phyloP scores from a whole-genome alignment of 1,140 invertebrate species.

The Drosophila sproati region DNA sequence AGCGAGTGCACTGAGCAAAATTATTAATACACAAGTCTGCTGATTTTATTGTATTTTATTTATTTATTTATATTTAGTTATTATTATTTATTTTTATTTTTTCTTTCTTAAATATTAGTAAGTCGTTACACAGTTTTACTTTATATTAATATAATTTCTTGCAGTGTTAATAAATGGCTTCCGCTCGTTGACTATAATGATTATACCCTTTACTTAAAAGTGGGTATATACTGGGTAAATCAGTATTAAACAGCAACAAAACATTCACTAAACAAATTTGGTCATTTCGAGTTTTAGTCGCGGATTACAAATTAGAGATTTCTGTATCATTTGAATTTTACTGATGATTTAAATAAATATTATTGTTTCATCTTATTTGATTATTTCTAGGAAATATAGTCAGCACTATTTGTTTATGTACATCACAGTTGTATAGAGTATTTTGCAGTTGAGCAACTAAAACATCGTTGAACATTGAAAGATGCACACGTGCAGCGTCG shows the following conservation, averaged over 20 bases:
- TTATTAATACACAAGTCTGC: neutral
- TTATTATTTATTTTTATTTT: neutral
- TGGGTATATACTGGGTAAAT: neutral
- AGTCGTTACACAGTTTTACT: neutral
- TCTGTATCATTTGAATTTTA: no score
- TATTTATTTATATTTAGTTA: neutral
- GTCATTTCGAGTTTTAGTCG: no score
- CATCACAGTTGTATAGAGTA: slow-evolving; percentile 5
- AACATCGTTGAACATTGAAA: neutral
- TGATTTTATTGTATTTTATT: neutral
- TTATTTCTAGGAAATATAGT: neutral
- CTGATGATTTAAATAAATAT: no score
- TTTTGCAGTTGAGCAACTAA: neutral
- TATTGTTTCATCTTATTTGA: no score
- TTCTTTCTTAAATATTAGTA: neutral
- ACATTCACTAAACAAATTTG: no score
- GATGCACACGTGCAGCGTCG: slow-evolving; percentile 69
- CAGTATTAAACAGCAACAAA: neutral
- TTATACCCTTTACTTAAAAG: neutral
- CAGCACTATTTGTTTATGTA: neutral
- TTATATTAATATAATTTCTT: neutral
- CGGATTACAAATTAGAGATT: no score
- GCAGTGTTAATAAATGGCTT: slow-evolving; percentile 53
- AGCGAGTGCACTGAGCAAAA: slow-evolving; percentile 32
- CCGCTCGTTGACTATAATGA: slow-evolving; percentile 34